Percentiles rank a stretch among this genome's conserved stretches.
Conservation (phyloP, 2,888 invertebrate species). For the Sinelater perroti region DNA sequence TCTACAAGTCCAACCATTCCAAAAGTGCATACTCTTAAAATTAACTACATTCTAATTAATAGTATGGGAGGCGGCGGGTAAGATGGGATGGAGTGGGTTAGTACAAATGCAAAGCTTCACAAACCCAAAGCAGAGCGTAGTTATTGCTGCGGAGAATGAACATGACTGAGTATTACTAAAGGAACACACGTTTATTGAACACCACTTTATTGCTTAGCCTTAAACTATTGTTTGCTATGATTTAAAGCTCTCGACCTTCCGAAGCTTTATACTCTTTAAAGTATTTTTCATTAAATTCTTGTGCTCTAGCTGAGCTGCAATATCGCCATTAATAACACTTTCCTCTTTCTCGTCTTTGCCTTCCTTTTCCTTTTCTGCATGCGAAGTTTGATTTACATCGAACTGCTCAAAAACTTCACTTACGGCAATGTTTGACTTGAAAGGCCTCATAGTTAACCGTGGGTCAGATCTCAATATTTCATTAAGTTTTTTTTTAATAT, state of each 20-base stretch:
- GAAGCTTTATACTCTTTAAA: constrained; percentile 48
- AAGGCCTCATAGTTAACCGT: constrained; percentile 19
- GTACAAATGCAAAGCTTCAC: background rate
- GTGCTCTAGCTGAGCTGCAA: constrained; percentile 23
- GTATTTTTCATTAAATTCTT: constrained; percentile 47
- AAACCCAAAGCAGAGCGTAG: background rate
- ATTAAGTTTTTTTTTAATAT: constrained; percentile 39
- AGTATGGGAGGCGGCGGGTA: background rate
- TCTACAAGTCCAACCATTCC: background rate
- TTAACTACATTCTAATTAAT: background rate
- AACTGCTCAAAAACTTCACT: constrained; percentile 14
- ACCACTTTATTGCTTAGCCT: background rate
- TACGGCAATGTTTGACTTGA: constrained; percentile 24
- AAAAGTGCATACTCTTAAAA: background rate
- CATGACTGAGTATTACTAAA: background rate
- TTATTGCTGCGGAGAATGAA: background rate
- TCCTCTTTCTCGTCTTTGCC: constrained; percentile 7
- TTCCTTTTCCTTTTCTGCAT: constrained; percentile 1
- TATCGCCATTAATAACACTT: constrained; percentile 13
- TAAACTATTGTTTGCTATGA: constrained; percentile 13
- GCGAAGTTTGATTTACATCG: constrained; percentile 5
- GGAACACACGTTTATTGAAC: background rate
- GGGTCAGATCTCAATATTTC: constrained; percentile 36
- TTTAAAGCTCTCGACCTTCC: constrained; percentile 41
- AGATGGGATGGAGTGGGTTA: background rate